These are phyloP conservation scores for Tiaroga cobitis DNA, from an alignment of 2,797 vertebrate species.

Conservation along the genomic window DNA sequence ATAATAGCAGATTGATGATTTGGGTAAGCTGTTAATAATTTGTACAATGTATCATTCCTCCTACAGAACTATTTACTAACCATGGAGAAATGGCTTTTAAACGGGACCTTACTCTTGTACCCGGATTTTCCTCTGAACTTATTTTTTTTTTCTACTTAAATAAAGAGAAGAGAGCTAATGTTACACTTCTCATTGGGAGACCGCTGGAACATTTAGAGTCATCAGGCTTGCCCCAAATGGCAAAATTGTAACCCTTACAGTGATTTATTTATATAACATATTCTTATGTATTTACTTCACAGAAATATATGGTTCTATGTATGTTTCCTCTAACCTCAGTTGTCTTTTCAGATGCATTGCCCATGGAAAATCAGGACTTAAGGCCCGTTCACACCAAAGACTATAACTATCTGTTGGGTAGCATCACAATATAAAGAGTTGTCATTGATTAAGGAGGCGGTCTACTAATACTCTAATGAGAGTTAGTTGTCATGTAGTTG, in stretches of 20 bases:
- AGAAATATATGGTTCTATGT: not conserved
- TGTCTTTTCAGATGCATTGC: not conserved
- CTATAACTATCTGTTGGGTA: too few relatives aligned
- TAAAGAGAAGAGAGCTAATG: not conserved
- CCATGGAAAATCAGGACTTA: not conserved
- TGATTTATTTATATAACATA: not conserved
- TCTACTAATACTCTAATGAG: too few relatives aligned
- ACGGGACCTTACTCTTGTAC: too few relatives aligned
- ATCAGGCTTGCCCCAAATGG: not conserved
- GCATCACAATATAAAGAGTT: too few relatives aligned
- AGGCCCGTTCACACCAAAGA: not conserved
- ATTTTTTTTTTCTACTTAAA: not conserved
- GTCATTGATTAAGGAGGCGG: too few relatives aligned
- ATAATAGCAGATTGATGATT: not conserved
- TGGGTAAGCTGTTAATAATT: not conserved
- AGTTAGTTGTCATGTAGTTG: too few relatives aligned
- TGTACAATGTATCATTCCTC: not conserved
- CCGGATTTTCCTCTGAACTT: too few relatives aligned
- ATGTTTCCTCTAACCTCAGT: not conserved
- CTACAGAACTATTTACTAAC: not conserved
- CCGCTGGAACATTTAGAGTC: too few relatives aligned
- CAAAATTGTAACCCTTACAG: not conserved
- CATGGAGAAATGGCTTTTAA: not conserved
- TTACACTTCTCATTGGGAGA: not conserved
- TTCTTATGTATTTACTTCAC: not conserved